These are phyloP conservation scores for Melanotaenia duboulayi DNA, from an alignment of 2,113 vertebrate species.

Conservation along the genomic window DNA sequence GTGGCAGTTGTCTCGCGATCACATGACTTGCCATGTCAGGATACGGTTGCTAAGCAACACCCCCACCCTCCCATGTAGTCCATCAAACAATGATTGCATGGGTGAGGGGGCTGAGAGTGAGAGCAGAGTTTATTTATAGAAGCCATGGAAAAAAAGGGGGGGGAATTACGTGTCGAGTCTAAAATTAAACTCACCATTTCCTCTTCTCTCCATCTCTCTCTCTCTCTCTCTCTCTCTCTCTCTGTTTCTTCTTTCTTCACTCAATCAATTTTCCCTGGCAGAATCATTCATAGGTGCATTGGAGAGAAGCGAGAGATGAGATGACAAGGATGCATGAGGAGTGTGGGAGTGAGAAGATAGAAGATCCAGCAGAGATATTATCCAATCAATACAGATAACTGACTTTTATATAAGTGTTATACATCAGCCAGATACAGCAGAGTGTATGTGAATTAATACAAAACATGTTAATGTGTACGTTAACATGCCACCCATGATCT, in stretches of 20 bases:
- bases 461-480: background rate
- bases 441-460: background rate
- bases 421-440: background rate
- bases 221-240: background rate
- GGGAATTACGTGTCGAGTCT: slow-evolving; percentile 63
- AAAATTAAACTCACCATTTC: slow-evolving; percentile 64
- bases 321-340: slow-evolving; percentile 24
- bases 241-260: background rate
- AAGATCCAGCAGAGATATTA: slow-evolving; percentile 1
- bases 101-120: background rate
- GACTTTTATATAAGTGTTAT: background rate
- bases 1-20: slow-evolving; percentile 40
- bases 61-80: slow-evolving; percentile 25
- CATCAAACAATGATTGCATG: slow-evolving; percentile 39
- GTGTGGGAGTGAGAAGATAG: slow-evolving; percentile 17
- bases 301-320: slow-evolving; percentile 31
- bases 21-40: slow-evolving; percentile 58
- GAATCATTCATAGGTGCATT: slow-evolving; percentile 66
- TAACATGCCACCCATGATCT: background rate
- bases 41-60: slow-evolving; percentile 69
- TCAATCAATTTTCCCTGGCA: background rate
- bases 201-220: slow-evolving; percentile 8
- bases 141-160: slow-evolving; percentile 19
- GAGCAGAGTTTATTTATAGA: slow-evolving; percentile 68
- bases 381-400: background rate